A percentile compares a stretch with the other conserved stretches of the same genome.
Conservation (phyloP, 2,888 invertebrate genomes). For the Bruchidius siliquastri region DNA sequence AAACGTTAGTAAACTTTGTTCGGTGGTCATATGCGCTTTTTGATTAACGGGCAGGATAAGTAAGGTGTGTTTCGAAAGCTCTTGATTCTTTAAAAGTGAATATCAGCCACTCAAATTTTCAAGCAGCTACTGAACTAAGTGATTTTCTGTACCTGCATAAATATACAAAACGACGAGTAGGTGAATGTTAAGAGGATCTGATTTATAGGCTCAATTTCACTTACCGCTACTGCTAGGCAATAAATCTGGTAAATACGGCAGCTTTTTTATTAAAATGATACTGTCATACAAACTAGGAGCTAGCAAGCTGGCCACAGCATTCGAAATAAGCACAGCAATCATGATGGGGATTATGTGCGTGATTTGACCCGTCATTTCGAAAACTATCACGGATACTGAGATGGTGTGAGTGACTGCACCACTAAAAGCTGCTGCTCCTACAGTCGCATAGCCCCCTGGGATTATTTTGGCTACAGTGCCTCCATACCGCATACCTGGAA, state of each 20-base stretch:
- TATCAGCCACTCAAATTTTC: too few relatives aligned
- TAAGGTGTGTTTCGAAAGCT: too few relatives aligned
- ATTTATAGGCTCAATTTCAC: slow-evolving; percentile 20
- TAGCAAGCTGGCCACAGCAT: slow-evolving; percentile 88
- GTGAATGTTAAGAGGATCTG: too few relatives aligned
- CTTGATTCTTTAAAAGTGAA: too few relatives aligned
- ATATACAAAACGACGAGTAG: too few relatives aligned
- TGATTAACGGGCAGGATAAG: too few relatives aligned
- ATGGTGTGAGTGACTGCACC: slow-evolving; percentile 98
- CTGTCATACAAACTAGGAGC: slow-evolving; percentile 98
- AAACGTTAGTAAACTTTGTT: too few relatives aligned
- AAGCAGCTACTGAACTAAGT: background rate
- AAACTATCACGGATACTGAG: slow-evolving; percentile 95
- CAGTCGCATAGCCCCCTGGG: slow-evolving; percentile 95
- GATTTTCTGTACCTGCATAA: background rate
- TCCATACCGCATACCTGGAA: slow-evolving; percentile 79
- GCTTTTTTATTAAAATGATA: slow-evolving; percentile 93
- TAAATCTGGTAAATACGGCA: slow-evolving; percentile 95
- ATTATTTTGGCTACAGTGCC: slow-evolving; percentile 81
- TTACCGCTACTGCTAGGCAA: slow-evolving; percentile 76
- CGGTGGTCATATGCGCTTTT: too few relatives aligned
- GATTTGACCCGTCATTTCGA: slow-evolving; percentile 98
- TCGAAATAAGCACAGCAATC: slow-evolving; percentile 93
- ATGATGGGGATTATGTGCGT: slow-evolving; percentile 94
- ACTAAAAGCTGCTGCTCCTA: slow-evolving; percentile 92